These are phyloP conservation scores for Apamea crenata DNA, from an alignment of 2,888 invertebrate genomes.

Conservation along the genomic window DNA sequence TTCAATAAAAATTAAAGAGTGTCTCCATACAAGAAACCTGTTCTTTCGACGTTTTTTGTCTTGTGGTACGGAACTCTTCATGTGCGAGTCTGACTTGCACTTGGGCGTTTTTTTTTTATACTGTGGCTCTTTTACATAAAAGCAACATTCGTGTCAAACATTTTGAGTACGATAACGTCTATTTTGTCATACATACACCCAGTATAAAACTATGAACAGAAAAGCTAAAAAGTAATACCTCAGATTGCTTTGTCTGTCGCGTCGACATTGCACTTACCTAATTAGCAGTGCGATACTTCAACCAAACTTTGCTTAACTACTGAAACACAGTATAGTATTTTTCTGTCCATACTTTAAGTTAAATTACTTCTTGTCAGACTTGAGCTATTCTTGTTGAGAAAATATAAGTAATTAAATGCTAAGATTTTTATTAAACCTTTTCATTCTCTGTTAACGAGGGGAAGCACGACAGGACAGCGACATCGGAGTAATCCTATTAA, in stretches of 20 bases:
- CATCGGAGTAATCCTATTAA: neutral
- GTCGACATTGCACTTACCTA: slow-evolving; percentile 61
- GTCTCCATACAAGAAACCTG: neutral
- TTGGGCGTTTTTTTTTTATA: neutral
- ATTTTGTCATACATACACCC: slow-evolving; percentile 18
- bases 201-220: slow-evolving; percentile 27
- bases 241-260: slow-evolving; percentile 52
- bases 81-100: neutral
- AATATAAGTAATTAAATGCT: slow-evolving; percentile 10
- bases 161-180: neutral
- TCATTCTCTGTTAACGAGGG: neutral
- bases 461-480: neutral
- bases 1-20: neutral
- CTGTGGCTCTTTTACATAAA: neutral
- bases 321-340: slow-evolving; percentile 55
- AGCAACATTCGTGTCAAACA: neutral
- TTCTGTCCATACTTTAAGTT: slow-evolving; percentile 46
- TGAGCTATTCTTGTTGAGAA: slow-evolving; percentile 16
- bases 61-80: neutral
- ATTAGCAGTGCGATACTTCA: slow-evolving; percentile 63
- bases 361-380: slow-evolving; percentile 32
- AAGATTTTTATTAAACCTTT: slow-evolving; percentile 1
- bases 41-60: neutral
- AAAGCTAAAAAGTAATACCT: slow-evolving; percentile 55
- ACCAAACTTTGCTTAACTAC: slow-evolving; percentile 57